Evolutionary conservation across 1,140 invertebrate species (phyloP), one percentile per base, ranked within the genome.

Genomic region (Micrasema longulum): DNA sequence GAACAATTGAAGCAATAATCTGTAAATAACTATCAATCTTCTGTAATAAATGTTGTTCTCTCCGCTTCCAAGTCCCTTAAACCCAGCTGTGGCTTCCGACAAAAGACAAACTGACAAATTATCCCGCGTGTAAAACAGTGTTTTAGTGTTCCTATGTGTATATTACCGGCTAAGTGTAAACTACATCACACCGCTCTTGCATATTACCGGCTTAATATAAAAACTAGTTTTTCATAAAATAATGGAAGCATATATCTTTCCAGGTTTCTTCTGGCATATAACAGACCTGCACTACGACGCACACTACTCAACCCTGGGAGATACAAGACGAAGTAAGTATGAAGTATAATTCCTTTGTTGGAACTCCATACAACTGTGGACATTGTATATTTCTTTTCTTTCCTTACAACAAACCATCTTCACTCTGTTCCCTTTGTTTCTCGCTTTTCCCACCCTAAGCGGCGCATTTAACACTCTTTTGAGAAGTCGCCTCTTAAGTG

Each of bases 251-350:
- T 71, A 73, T 77, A 79, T 76, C 79, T 83, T 92, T 90, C 14
- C 88, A 95, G 95, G 93, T 75, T 93, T 92, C 81, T 96, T 96
- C 85, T 96, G 95, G 95, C 94, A 96, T 82, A 93, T 96, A 75
- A 95, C 93, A 50, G 94, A 96, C 81, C 90, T 96, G 74, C 95
- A 96, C 82, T 93, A 94, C 83, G 93, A 96, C 79, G 89, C 90
- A 6, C 87, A 90, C 47, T 96, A 95, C 80, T 91, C 90, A 71
- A 85, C 86, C 26, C 85, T 89, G 69, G 91, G 91, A 73, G 91
- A 94, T 79, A 87, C 87, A 74, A 86, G 86, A 80, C 89, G 86
- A 86, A 88, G 91, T 93, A 86, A 89, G 90, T 89, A 64, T 22
- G 6, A 31, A 31, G 26, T 31, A 31, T 31, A 31, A 31, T 31